Evolutionary conservation across 2,113 vertebrate genomes (phyloP).

Genomic region (Apeltes quadracus): DNA sequence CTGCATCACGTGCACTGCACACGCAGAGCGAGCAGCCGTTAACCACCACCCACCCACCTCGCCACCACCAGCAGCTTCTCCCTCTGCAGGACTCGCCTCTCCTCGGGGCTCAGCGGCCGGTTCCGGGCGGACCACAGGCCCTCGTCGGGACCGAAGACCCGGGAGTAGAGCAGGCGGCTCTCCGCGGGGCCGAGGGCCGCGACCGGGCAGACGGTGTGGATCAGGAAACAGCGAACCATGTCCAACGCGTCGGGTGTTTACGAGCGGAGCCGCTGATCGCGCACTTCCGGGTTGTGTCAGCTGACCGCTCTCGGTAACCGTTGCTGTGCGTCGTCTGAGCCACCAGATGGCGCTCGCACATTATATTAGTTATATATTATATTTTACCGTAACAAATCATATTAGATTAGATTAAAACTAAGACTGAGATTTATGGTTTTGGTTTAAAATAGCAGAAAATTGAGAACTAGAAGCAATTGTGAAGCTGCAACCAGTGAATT

Average conservation of each 20-base stretch:
- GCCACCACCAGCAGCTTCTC: slow-evolving; percentile 73
- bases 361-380: not conserved
- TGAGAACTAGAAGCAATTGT: not conserved
- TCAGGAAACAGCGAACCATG: slow-evolving; percentile 81
- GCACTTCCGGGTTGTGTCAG: slow-evolving; percentile 71
- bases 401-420: not conserved
- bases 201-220: slow-evolving; percentile 79
- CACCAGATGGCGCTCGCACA: slow-evolving; percentile 53
- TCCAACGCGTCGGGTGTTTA: not conserved
- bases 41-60: slow-evolving; percentile 54
- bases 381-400: not conserved
- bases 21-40: too few species aligned
- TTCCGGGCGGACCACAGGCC: slow-evolving; percentile 4
- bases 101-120: slow-evolving; percentile 48
- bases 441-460: not conserved
- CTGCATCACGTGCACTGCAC: too few species aligned
- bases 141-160: slow-evolving; percentile 75
- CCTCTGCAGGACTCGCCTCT: slow-evolving; percentile 67
- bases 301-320: slow-evolving; percentile 31
- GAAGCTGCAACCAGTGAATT: not conserved
- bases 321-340: not conserved
- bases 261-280: not conserved
- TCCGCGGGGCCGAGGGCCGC: slow-evolving; percentile 69
- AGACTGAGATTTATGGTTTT: not conserved
- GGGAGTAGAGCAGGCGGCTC: slow-evolving; percentile 76